Evolutionary conservation across 2,113 vertebrate genomes (phyloP).

Genomic region (Pomatorhinus ruficollis): DNA sequence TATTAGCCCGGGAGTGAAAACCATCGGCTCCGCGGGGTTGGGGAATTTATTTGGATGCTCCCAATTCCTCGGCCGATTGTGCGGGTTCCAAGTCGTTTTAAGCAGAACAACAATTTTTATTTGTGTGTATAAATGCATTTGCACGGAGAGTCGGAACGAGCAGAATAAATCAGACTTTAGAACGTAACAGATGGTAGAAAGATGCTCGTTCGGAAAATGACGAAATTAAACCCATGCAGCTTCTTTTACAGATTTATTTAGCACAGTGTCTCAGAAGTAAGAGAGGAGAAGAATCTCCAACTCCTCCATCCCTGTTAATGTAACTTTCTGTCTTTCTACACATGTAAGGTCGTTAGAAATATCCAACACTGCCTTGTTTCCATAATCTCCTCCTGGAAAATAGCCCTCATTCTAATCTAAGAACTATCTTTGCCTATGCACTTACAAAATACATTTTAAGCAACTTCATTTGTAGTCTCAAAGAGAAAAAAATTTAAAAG

Average conservation of each 20-base stretch:
- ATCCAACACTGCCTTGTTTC: neutral
- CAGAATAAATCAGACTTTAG: neutral
- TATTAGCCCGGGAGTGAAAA: neutral
- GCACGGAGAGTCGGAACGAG: neutral
- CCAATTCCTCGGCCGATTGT: neutral
- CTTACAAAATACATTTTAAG: neutral
- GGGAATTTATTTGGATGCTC: conserved; percentile 22
- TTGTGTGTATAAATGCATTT: neutral
- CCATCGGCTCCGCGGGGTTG: neutral
- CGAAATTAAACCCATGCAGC: neutral
- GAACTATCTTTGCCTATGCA: neutral
- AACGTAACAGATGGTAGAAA: neutral
- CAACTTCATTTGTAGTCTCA: neutral
- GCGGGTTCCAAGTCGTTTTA: neutral
- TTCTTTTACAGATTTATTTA: neutral
- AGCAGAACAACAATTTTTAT: neutral
- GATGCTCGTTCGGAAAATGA: neutral
- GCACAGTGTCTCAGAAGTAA: neutral
- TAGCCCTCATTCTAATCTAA: neutral
- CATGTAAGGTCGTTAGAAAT: neutral
- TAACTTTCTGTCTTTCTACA: neutral
- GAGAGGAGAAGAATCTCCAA: neutral
- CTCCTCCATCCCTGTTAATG: neutral
- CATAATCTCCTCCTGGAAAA: neutral
- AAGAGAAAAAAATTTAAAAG: neutral